Base-by-base conservation (phyloP, 2,888 invertebrate genomes). In the Suillia variegata region DNA sequence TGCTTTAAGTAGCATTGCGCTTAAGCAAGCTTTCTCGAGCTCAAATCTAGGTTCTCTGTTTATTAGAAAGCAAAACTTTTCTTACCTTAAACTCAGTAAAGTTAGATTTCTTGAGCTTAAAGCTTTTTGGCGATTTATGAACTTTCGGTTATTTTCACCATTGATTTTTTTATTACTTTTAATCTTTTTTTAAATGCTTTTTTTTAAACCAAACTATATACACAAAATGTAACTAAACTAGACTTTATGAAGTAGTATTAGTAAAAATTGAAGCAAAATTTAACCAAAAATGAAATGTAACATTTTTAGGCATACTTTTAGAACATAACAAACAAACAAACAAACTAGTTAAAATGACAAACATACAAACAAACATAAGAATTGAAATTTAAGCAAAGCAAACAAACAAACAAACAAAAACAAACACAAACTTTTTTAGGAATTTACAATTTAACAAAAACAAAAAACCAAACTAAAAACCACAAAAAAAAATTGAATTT, bases 221-320 rank as follows among this genome's bases (percentile, higher is more conserved):
- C 45, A 20, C n/a, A 34, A 10, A 33, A 49, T 47, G 38, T 51
- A 57, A 57, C 47, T 52, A 47, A 38, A 54, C 52, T 58, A 58
- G 58, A 22, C 48, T 54, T 50, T 59, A 56, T 38, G 20, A 34
- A 45, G 33, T 50, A 54, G 54, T 21, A 56, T 61, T 61, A 57
- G 49, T 54, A 33, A 42, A 38, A 54, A 45, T 45, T 45, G 17
- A 45, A 26, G 34, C 20, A 33, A 57, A 58, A 59, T 21, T 45
- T 54, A 61, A 49, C 21, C 33, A 33, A 42, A 58, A 58, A 60
- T 3, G 52, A 52, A 56, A 45, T 24, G 48, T 48, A 26, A 24
- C 12, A 24, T 31, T 55, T 60, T 38, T 60, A 56, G 54, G 48
- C 47, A 54, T 61, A 58, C 52, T 61, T 54, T 61, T 55, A 55